These are phyloP conservation scores for Drosophila engyochracea DNA, from an alignment of 2,888 invertebrate genomes.

Conservation along the genomic window DNA sequence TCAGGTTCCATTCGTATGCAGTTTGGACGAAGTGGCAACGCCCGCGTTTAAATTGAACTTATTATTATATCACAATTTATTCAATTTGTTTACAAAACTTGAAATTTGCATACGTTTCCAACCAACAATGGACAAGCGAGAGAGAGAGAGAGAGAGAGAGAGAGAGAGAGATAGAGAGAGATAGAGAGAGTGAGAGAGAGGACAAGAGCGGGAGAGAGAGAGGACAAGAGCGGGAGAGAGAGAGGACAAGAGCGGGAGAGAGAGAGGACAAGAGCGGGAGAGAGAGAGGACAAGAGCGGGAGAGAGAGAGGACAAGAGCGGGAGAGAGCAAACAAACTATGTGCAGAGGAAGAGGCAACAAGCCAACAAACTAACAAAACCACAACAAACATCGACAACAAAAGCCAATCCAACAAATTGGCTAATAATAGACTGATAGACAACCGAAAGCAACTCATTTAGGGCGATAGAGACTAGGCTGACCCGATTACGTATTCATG, in stretches of 20 bases:
- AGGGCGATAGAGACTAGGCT: conserved; percentile 38
- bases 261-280: no score
- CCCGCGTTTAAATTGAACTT: conserved; percentile 7
- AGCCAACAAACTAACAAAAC: conserved; percentile 37
- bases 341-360: conserved; percentile 29
- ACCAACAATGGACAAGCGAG: conserved; percentile 23
- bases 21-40: conserved; percentile 14
- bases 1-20: conserved; percentile 12
- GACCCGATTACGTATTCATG: conserved; percentile 74
- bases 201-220: conserved; percentile 6
- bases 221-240: no score
- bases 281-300: conserved; percentile 12
- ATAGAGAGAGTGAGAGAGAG: background rate
- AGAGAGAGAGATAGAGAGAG: background rate
- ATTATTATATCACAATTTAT: conserved; percentile 70
- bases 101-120: conserved; percentile 63
- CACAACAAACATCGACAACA: conserved; percentile 35
- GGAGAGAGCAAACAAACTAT: conserved; percentile 36
- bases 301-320: conserved; percentile 16
- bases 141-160: background rate
- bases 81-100: conserved; percentile 60
- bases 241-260: no score
- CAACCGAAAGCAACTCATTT: conserved; percentile 12
- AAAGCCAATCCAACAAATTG: conserved; percentile 63
- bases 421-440: conserved; percentile 52